phyloP scores from a whole-genome alignment of 2,113 vertebrate genomes.

The Chionodraco myersi region DNA sequence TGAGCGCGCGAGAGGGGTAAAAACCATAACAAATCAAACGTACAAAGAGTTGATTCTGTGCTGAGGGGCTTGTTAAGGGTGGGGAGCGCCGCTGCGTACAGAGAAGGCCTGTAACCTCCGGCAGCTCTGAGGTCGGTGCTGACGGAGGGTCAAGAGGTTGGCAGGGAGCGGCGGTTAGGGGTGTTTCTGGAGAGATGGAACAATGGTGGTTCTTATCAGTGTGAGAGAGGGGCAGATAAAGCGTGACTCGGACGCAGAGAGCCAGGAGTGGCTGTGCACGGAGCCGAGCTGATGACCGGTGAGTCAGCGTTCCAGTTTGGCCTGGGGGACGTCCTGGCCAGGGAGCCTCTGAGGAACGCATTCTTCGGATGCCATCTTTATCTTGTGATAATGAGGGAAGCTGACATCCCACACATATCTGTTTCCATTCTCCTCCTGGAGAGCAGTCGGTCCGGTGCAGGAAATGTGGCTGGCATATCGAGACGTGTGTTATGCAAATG shows the following conservation, averaged over 20 bases:
- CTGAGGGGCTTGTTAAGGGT: constrained; percentile 58
- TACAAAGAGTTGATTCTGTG: constrained; percentile 80
- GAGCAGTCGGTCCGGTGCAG: constrained; percentile 24
- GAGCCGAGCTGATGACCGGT: neutral
- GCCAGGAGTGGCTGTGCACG: constrained; percentile 1
- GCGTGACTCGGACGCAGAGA: neutral
- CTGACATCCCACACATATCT: constrained; percentile 52
- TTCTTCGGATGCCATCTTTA: constrained; percentile 65
- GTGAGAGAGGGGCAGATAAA: constrained; percentile 1
- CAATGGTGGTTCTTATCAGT: constrained; percentile 71
- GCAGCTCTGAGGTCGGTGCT: constrained; percentile 37
- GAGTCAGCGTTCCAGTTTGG: constrained; percentile 29
- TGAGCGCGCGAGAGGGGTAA: constrained; percentile 45
- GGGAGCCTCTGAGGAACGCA: constrained; percentile 44
- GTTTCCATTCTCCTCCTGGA: constrained; percentile 47
- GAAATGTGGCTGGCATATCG: constrained; percentile 45
- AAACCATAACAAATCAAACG: constrained; percentile 78
- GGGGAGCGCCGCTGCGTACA: constrained; percentile 39
- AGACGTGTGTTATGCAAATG: constrained; percentile 36
- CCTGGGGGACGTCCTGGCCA: constrained; percentile 39
- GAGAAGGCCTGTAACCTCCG: constrained; percentile 63
- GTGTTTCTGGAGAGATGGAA: constrained; percentile 45
- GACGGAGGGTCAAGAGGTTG: constrained; percentile 63
- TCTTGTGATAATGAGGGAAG: constrained; percentile 54
- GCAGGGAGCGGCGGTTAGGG: constrained; percentile 40